Evolutionary conservation across 2,797 vertebrate species (phyloP).

Genomic region (Peromyscus nudipes): DNA sequence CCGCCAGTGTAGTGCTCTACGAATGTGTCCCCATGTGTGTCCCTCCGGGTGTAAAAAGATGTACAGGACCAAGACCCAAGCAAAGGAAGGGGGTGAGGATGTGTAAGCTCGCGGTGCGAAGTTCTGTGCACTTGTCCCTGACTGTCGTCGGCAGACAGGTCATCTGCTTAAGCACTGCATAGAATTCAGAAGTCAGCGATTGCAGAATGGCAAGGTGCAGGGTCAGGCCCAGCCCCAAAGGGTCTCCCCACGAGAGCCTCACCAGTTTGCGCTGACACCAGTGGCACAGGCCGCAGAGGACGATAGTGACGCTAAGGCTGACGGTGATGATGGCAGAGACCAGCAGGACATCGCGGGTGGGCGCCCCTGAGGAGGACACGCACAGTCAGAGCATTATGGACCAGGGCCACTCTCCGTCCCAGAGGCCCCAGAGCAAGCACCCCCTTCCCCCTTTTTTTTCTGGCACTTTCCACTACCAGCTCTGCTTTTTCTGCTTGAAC

Average conservation of each 20-base stretch:
- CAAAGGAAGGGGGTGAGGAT: not conserved
- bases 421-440: not conserved
- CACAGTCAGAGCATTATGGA: slow-evolving; percentile 64
- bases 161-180: not conserved
- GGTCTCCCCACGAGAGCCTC: slow-evolving; percentile 84
- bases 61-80: not conserved
- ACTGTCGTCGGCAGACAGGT: not conserved
- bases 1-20: not conserved
- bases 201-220: not conserved
- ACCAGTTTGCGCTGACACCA: slow-evolving; percentile 99
- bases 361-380: slow-evolving; percentile 91
- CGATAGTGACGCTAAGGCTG: slow-evolving; percentile 98
- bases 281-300: slow-evolving; percentile 98
- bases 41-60: not conserved
- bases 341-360: slow-evolving; percentile 97
- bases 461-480: not conserved
- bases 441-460: not conserved
- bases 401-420: not conserved
- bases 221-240: not conserved
- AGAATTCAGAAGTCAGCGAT: not conserved
- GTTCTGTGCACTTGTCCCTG: not conserved
- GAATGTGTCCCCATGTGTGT: not conserved
- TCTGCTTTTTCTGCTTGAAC: not conserved
- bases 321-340: slow-evolving; percentile 98
- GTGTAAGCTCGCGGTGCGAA: not conserved